phyloP scores from a whole-genome alignment of 2,888 invertebrate species.

The Cotesia congregata region DNA sequence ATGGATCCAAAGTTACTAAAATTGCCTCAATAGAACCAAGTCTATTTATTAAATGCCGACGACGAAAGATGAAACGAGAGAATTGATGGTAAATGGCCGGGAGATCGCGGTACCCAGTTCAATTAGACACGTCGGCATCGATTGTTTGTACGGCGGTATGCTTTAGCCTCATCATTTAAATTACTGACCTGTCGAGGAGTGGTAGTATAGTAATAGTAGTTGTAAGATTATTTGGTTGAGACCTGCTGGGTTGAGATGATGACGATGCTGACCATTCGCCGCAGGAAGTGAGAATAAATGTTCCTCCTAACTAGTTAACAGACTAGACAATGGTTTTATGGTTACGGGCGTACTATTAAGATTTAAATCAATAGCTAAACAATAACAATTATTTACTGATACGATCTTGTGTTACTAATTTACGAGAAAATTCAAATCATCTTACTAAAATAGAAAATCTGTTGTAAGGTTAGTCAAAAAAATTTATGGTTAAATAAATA shows the following conservation, averaged over 20 bases:
- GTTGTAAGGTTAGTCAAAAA: no score
- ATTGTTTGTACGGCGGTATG: slow-evolving; percentile 62
- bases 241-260: slow-evolving; percentile 14
- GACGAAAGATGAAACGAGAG: slow-evolving; percentile 8
- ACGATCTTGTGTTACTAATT: background rate
- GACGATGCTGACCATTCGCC: slow-evolving; percentile 17
- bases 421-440: background rate
- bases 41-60: slow-evolving; percentile 47
- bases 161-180: slow-evolving; percentile 52
- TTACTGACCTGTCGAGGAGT: slow-evolving; percentile 46
- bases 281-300: slow-evolving; percentile 21
- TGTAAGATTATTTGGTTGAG: background rate
- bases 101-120: slow-evolving; percentile 44
- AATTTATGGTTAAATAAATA: no score
- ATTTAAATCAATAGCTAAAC: background rate
- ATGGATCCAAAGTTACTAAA: slow-evolving; percentile 38
- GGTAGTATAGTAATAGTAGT: background rate
- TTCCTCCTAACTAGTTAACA: background rate
- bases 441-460: background rate
- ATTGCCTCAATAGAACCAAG: slow-evolving; percentile 32
- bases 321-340: background rate
- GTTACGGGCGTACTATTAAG: background rate
- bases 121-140: slow-evolving; percentile 49
- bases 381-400: background rate
- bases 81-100: slow-evolving; percentile 20